Base-by-base conservation (phyloP, 2,888 invertebrate species). In the Eumerus sabulonum region DNA sequence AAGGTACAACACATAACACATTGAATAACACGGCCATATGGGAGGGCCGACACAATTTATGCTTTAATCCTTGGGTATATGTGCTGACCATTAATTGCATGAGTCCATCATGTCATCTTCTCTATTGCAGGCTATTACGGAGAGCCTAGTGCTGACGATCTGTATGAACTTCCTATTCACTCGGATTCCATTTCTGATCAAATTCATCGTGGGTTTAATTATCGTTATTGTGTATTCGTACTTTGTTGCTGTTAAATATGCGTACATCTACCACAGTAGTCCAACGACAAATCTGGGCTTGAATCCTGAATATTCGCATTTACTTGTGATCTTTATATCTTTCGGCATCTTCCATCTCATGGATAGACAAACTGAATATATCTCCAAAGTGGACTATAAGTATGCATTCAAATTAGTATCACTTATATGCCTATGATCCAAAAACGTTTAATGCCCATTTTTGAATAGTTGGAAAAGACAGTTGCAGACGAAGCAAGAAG, bases 301-400 rank as follows among this genome's bases (percentile, higher is more conserved):
- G 60, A 91, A 92, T 83, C 91, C 95, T 0, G 91, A 92, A 84
- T 87, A 93, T 27, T 92, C 94, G 0, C 96, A 96, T 85, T 91
- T 94, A 5, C 89, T 96, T 68, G 92, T 93, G 47, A 91, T 96
- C 1, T 86, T 93, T 0, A 93, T 95, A 76, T 91, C 96, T 35
- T 92, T 94, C 13, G 88, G 95, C 35, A 94, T 95, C 0, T 90
- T 97, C 16, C 95, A 96, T 86, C 91, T 96, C 83, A 93, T 97
- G 83, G 97, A 97, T 87, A 92, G 97, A 84, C 96, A 97, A 87
- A 94, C 95, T 19, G 97, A 98, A 86, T 96, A 95, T 84, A 93
- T 97, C 85, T 94, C 95, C 83, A 92, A 98, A 84, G 90, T 98
- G 82, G 97, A 98, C 86, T 95, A 94, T 85, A 90, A 93, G 83